Evolutionary conservation across 2,797 vertebrate genomes (phyloP).

Genomic region (Anableps anableps): DNA sequence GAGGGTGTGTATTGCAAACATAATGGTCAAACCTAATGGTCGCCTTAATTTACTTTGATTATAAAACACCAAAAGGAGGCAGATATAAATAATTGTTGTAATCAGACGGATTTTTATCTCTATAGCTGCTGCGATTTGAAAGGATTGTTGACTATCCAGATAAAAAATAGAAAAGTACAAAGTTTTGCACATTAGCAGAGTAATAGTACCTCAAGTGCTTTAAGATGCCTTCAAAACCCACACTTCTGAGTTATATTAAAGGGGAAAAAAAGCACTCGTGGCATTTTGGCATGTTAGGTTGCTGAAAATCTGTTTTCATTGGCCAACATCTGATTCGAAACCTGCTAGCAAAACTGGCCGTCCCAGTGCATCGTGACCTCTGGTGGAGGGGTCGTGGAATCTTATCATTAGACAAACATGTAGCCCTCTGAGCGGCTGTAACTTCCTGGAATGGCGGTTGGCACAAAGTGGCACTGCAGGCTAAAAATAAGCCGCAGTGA

Average conservation of each 20-base stretch:
- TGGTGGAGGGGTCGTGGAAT: slow-evolving; percentile 68
- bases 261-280: slow-evolving; percentile 11
- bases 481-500: slow-evolving; percentile 70
- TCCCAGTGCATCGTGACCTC: slow-evolving; percentile 62
- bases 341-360: slow-evolving; percentile 50
- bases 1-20: slow-evolving; percentile 27
- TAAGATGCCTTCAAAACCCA: slow-evolving; percentile 2
- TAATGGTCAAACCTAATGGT: slow-evolving; percentile 39
- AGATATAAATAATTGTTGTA: slow-evolving; percentile 23
- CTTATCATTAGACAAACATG: slow-evolving; percentile 78
- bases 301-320: slow-evolving; percentile 24
- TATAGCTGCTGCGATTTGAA: slow-evolving; percentile 13
- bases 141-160: neutral
- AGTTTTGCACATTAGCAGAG: neutral
- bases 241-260: neutral
- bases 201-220: slow-evolving; percentile 6
- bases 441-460: slow-evolving; percentile 76
- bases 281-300: neutral
- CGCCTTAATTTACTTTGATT: slow-evolving; percentile 28
- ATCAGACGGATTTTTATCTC: slow-evolving; percentile 31
- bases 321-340: slow-evolving; percentile 18
- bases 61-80: slow-evolving; percentile 46
- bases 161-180: slow-evolving; percentile 1
- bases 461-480: slow-evolving; percentile 68
- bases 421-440: slow-evolving; percentile 57